Conservation (phyloP, 2,797 vertebrate species). For the Alcedo atthis region DNA sequence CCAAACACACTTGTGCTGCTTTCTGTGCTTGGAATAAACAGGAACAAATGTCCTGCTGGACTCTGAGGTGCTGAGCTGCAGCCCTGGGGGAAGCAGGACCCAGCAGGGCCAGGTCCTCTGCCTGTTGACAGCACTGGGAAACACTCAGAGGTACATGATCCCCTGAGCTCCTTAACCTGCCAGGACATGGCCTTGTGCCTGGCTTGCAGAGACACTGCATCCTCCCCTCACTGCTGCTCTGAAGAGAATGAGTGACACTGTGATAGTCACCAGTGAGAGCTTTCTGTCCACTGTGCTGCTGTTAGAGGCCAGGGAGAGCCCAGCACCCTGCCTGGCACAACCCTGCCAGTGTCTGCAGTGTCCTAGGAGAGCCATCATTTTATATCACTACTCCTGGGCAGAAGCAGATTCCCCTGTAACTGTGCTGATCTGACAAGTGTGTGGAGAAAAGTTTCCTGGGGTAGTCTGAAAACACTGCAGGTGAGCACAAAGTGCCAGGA, state of each 20-base stretch:
- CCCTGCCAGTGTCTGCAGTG: not conserved
- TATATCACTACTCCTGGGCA: not conserved
- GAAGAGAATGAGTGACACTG: not conserved
- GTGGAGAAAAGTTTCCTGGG: not conserved
- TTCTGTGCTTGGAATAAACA: conserved; percentile 19
- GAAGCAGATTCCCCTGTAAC: not conserved
- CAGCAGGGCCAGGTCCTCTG: not conserved
- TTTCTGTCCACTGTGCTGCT: not conserved
- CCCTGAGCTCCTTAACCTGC: not conserved
- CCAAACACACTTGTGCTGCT: conserved; percentile 11
- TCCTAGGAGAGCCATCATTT: not conserved
- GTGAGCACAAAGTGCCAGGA: not conserved
- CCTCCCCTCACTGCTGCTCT: not conserved
- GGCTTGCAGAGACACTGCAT: not conserved
- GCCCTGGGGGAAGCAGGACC: not conserved
- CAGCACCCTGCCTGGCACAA: not conserved
- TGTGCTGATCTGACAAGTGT: not conserved
- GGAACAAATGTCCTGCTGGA: not conserved
- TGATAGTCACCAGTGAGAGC: not conserved
- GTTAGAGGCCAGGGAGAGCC: not conserved
- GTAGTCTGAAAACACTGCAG: not conserved
- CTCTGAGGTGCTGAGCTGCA: not conserved
- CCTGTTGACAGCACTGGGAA: not conserved
- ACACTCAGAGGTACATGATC: too few relatives aligned
- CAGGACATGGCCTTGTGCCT: not conserved